Evolutionary conservation across 2,888 invertebrate genomes (phyloP), one percentile per base, ranked within the genome.

Genomic region (Zeuzera pyrina): DNA sequence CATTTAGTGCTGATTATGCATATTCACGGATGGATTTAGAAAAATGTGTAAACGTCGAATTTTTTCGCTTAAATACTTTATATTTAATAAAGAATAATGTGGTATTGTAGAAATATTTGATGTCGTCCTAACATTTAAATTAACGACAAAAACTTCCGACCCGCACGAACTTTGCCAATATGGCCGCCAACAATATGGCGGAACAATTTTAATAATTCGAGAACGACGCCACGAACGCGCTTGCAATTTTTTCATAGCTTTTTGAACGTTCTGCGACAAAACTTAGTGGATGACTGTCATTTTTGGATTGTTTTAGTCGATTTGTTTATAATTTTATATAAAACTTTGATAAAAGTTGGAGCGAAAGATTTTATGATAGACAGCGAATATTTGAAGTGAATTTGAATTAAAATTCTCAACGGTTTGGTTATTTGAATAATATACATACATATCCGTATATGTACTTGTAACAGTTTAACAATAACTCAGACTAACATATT

Each of bases 141-240:
- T 64, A 60, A 66, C 55, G 64, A 50, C 47, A 52, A 51, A 62
- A 66, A 62, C 54, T 65, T 62, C 42, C 40, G 41, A 42, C 40
- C 41, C 38, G 33, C 39, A n/a, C 44, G 39, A 76, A 73, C 70
- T 74, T 76, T 71, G 53, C 52, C 69, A 76, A 76, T 74, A 73
- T 70, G 53, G 53, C 52, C 42, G 57, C 53, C 27, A 45, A 62
- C 60, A 60, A 62, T 66, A 65, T 64, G 55, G 52, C 43, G 49
- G 59, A 73, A 70, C 67, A 73, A 74, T 74, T 71, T 71, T 69
- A 71, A 73, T 71, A 70, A 66, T 71, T 62, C 57, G 45, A 43
- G 52, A 60, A 53, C 58, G 61, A 60, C 53, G 55, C 45, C 48
- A 48, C 46, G 52, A 47, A 42, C 44, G 50, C 16, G 23, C 30